Evolutionary conservation across 2,797 vertebrate species (phyloP).

Genomic region (Cyprinella venusta): DNA sequence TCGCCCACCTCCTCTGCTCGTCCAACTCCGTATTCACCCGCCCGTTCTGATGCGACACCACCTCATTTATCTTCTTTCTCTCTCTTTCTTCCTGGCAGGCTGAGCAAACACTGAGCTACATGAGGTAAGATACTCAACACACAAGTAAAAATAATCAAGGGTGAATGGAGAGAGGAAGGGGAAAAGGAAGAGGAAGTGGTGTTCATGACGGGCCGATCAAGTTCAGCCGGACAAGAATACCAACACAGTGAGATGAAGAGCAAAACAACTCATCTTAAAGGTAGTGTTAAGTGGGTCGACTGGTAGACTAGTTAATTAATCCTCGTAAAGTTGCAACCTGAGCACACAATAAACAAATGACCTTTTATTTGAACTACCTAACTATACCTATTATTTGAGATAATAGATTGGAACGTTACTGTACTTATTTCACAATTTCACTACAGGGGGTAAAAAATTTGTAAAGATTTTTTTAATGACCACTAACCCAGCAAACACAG

Average conservation of each 20-base stretch:
- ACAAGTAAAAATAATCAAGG: background rate
- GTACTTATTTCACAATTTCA: no score
- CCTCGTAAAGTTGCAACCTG: background rate
- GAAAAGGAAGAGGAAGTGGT: conserved; percentile 17
- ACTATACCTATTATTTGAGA: background rate
- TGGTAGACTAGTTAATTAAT: background rate
- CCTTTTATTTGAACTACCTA: background rate
- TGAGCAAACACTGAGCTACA: conserved; percentile 21
- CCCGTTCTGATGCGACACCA: conserved; percentile 59
- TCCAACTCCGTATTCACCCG: conserved; percentile 47
- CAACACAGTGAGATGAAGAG: conserved; percentile 15
- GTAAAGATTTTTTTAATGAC: no score
- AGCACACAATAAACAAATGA: background rate
- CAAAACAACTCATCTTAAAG: background rate
- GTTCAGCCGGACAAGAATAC: background rate
- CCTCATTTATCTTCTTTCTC: conserved; percentile 62
- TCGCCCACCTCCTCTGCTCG: conserved; percentile 24
- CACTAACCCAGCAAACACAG: no score
- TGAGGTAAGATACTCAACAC: conserved; percentile 65
- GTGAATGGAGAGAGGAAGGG: conserved; percentile 22
- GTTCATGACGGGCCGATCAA: background rate
- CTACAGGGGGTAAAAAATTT: no score
- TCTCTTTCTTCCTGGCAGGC: conserved; percentile 21
- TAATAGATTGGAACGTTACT: background rate
- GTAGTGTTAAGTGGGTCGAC: no score